Conservation (phyloP, 2,797 vertebrate genomes). For the Sebastes minor region DNA sequence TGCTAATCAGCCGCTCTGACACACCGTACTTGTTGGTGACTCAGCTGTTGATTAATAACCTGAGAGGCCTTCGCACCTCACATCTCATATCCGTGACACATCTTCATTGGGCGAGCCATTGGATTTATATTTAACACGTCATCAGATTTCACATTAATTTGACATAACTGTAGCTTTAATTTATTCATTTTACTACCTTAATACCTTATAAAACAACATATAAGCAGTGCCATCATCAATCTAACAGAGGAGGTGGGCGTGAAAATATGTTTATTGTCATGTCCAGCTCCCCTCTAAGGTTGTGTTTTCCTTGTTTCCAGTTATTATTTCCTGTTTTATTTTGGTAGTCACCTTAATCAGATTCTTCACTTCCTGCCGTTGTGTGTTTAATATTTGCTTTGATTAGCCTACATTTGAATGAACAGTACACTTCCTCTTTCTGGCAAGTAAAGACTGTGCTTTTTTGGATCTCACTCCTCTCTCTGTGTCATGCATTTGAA, state of each 20-base stretch:
- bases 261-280: neutral
- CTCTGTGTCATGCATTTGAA: too few species aligned
- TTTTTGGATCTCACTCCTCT: too few species aligned
- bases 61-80: conserved; percentile 3
- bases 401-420: too few species aligned
- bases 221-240: neutral
- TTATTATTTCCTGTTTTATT: neutral
- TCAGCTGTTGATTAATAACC: conserved; percentile 46
- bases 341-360: neutral
- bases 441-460: too few species aligned
- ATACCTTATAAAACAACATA: neutral
- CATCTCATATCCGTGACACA: conserved; percentile 17
- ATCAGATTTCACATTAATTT: neutral
- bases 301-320: too few species aligned
- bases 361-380: neutral
- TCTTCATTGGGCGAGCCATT: neutral
- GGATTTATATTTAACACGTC: neutral
- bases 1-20: conserved; percentile 34
- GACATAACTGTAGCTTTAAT: neutral
- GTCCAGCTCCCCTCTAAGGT: too few species aligned
- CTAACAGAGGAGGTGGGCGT: neutral
- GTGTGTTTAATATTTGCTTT: neutral
- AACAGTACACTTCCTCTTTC: too few species aligned
- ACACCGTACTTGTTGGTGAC: conserved; percentile 56
- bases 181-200: neutral